Conservation (phyloP, 2,113 vertebrate genomes). For the Meriones unguiculatus region DNA sequence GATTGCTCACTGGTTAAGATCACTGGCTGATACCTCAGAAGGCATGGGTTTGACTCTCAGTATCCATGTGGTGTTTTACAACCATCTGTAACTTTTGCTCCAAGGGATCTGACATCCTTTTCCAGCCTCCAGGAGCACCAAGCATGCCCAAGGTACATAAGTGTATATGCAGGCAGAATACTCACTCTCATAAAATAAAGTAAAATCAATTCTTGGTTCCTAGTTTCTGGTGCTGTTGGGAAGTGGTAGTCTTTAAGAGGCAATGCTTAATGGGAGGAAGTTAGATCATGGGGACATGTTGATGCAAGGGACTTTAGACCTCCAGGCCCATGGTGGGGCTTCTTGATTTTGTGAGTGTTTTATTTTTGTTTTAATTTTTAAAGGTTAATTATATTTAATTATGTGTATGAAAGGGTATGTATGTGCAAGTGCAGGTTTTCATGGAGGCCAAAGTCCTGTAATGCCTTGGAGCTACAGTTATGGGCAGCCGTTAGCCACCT, state of each 20-base stretch:
- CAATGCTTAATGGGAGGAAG: background rate
- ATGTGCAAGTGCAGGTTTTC: background rate
- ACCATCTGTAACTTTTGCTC: background rate
- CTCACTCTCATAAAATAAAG: background rate
- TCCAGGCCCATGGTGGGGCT: too few species aligned
- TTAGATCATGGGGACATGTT: background rate
- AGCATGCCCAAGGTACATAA: background rate
- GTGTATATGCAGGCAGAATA: background rate
- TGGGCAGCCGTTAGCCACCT: background rate
- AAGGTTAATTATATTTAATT: background rate
- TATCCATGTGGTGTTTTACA: background rate
- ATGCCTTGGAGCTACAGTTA: background rate
- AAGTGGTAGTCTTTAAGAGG: background rate
- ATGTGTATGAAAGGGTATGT: background rate
- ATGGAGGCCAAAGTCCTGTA: rapidly evolving
- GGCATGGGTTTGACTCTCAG: background rate
- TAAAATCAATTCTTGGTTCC: background rate
- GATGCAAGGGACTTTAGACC: background rate
- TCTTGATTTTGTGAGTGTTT: background rate
- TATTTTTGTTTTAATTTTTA: background rate
- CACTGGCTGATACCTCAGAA: background rate
- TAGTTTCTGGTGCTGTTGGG: too few species aligned
- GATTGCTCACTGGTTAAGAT: background rate
- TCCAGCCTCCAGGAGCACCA: background rate
- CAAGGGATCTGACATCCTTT: background rate